phyloP scores from a whole-genome alignment of 2,113 vertebrate species.

The Zapornia atra region DNA sequence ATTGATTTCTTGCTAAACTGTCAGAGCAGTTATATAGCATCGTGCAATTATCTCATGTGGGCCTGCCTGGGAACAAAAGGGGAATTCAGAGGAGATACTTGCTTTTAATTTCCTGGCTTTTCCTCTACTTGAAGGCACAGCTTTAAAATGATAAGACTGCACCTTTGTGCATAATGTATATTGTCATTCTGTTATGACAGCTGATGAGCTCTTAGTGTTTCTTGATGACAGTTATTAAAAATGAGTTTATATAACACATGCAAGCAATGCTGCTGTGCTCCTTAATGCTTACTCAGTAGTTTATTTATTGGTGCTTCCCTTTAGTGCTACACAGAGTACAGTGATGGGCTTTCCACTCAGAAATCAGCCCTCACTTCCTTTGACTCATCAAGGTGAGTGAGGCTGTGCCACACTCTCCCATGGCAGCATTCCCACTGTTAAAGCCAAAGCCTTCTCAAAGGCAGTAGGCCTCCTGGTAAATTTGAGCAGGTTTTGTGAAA shows the following conservation, averaged over 20 bases:
- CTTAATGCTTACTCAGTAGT: not conserved
- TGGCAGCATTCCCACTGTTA: not conserved
- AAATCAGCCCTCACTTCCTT: conserved; percentile 26
- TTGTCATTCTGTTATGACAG: not conserved
- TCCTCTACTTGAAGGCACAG: not conserved
- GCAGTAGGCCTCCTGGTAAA: not conserved
- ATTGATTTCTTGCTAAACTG: not conserved
- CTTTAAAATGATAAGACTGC: not conserved
- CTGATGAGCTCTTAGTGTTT: not conserved
- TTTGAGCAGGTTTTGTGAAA: not conserved
- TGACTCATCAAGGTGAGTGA: conserved; percentile 12
- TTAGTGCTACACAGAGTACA: not conserved
- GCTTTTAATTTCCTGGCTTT: not conserved
- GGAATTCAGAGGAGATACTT: not conserved
- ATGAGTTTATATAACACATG: not conserved
- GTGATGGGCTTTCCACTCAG: not conserved
- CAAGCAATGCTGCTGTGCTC: not conserved
- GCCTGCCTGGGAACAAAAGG: not conserved
- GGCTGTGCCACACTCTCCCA: not conserved
- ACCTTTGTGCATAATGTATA: not conserved
- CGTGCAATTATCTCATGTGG: not conserved
- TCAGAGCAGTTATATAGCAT: not conserved
- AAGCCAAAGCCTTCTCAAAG: not conserved
- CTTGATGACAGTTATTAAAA: conserved; percentile 1
- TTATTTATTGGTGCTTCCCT: conserved; percentile 22